Conservation (phyloP, 2,888 invertebrate genomes). For the Toxonevra muliebris region DNA sequence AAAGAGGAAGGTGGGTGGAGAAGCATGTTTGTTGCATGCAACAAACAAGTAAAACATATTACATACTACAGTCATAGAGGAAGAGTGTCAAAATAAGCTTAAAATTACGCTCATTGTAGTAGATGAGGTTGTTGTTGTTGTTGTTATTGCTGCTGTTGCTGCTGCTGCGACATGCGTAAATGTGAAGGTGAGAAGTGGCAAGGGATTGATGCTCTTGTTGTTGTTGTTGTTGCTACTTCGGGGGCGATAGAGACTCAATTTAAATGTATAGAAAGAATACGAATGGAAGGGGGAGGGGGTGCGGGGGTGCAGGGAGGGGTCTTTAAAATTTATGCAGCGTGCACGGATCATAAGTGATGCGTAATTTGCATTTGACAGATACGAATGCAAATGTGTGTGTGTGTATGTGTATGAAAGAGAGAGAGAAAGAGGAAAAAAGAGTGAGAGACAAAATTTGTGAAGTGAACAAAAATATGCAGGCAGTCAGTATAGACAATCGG, state of each 20-base stretch:
- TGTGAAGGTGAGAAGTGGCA: no score
- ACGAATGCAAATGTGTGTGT: constrained; percentile 17
- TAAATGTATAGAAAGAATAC: no score
- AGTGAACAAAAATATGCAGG: background rate
- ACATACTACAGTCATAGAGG: constrained; percentile 11
- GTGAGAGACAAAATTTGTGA: no score
- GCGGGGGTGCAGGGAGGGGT: background rate
- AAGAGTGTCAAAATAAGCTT: constrained; percentile 57
- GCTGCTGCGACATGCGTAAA: no score
- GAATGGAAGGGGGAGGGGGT: no score
- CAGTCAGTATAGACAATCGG: background rate
- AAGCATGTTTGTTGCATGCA: no score
- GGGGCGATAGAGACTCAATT: no score
- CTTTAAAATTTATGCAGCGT: constrained; percentile 16
- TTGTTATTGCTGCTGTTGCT: no score
- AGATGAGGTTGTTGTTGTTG: no score
- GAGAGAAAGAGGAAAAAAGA: background rate
- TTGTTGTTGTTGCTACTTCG: no score
- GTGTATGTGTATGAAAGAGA: constrained; percentile 18
- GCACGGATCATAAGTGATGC: constrained; percentile 51
- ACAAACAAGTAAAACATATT: no score
- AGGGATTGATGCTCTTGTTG: no score
- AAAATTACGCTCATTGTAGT: constrained; percentile 47
- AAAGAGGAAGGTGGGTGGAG: background rate
- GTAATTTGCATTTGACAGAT: constrained; percentile 62